A percentile compares a stretch with the other conserved stretches of the same genome.
Evolutionary conservation across 1,140 invertebrate genomes (phyloP).

Genomic region (Aphis craccivora): DNA sequence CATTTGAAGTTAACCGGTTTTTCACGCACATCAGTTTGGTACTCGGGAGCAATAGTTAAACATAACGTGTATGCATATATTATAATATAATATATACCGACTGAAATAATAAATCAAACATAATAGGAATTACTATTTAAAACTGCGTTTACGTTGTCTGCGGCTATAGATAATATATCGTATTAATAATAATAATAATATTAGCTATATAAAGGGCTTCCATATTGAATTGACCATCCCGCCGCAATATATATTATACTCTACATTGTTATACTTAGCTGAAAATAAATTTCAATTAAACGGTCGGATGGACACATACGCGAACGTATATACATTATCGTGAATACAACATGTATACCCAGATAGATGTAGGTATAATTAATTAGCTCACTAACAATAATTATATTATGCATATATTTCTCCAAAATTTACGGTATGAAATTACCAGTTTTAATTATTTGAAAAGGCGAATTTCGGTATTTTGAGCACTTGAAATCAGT

Average conservation of each 20-base stretch:
- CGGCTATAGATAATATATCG: not conserved
- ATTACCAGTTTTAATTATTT: not conserved
- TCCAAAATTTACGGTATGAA: not conserved
- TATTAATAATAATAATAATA: not conserved
- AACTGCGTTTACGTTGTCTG: not conserved
- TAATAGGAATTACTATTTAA: constrained; percentile 26
- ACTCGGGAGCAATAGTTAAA: not conserved
- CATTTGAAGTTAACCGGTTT: not conserved
- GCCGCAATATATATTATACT: not conserved
- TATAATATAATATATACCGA: not conserved
- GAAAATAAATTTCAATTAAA: constrained; percentile 7
- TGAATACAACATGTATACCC: not conserved
- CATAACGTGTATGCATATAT: too few species aligned
- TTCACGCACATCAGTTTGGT: not conserved
- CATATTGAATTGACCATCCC: not conserved
- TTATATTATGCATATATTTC: not conserved
- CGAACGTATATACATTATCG: not conserved
- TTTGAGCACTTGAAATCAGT: not conserved
- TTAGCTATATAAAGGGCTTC: too few species aligned
- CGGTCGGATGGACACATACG: not conserved
- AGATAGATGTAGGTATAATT: not conserved
- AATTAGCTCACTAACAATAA: not conserved
- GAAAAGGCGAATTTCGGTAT: not conserved
- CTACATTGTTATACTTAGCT: too few species aligned
- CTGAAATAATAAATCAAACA: constrained; percentile 1